Evolutionary conservation across 1,140 invertebrate genomes (phyloP), one percentile per base, ranked within the genome.

Genomic region (Linepithema humile): DNA sequence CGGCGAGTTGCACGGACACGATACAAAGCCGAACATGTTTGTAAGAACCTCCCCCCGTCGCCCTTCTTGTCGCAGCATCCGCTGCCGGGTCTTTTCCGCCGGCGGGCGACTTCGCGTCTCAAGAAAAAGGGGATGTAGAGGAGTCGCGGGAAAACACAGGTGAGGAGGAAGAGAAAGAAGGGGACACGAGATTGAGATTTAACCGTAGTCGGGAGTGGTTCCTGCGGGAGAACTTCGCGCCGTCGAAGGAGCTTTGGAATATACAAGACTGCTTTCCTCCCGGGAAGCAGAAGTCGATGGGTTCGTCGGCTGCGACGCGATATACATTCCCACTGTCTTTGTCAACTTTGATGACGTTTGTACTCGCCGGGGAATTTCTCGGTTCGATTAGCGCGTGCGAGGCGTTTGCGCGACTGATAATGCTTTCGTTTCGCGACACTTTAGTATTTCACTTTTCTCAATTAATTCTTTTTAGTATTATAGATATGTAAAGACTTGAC

Each of bases 191-290:
- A 80, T 80, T 69, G 64, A 80, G 64, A 80, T 70, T 80, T 80
- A 80, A 80, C 75, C 48, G 26, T 17, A 55, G 35, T n/a, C 75
- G 23, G 35, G 62, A 78, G 23, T 53, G 32, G 23, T 40, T 78
- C 75, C 75, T 67, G 35, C 48, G 75, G 62, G 62, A 78, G 48
- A 69, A 53, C 62, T 69, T 53, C 45, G 45, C 64, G 48, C 35
- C 64, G 23, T 55, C 64, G 48, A 55, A 6, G 48, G n/a, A 69
- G 75, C 64, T 80, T 80, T 43, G 35, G 17, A 43, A 55, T 43
- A 43, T 70, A 69, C 75, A 10, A 40, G 62, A 40, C 26, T 69
- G 75, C 64, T 17, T 32, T 20, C 17, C 48, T 57, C 64, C n/a
- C 35, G 38, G 43, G 64, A 65, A 55, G 43, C 35, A n/a, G 35